Evolutionary conservation across 2,888 invertebrate species (phyloP), one percentile per base, ranked within the genome.

Genomic region (Ennomos quercinarius): DNA sequence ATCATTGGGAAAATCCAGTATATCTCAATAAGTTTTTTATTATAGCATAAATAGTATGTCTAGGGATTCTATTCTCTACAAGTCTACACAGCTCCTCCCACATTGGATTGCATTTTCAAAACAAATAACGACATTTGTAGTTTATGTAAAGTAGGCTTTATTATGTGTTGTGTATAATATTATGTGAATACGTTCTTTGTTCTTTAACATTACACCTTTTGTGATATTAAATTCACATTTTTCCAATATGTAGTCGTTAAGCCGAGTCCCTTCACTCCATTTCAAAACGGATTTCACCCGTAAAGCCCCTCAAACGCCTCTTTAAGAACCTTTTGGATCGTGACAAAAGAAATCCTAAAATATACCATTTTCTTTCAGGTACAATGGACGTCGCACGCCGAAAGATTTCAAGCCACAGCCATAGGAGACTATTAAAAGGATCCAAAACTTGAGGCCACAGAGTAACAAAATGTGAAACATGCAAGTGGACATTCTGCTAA

Each of bases 401-500:
- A 61, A 53, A 42, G 27, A 57, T 38, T 34, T 39, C 53, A 34
- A 49, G 57, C 43, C 40, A 53, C 51, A 54, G 27, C 37, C 43
- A 48, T 48, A 61, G 60, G 39, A 48, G 62, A 43, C 56, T 37
- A 41, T 43, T 63, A 43, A 68, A 68, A 64, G 67, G 63, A 37
- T 63, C 54, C 42, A 65, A 67, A 62, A 61, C 68, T 57, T 64
- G 47, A 61, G 52, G 12, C 43, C 53, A 52, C 58, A 58, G 62
- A 42, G 37, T 40, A 57, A 60, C 60, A 57, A 53, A 74, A 89
- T 86, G 85, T 87, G 78, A 88, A 87, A 74, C 78, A 89, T 90
- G 90, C 84, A 81, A 83, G 73, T 86, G 61, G 84, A 86, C 58
- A 68, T 86, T 59, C 71, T 87, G 12, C 68, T 87, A 38, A 81